phyloP scores from a whole-genome alignment of 2,888 invertebrate species.

The Chironomus tentans region DNA sequence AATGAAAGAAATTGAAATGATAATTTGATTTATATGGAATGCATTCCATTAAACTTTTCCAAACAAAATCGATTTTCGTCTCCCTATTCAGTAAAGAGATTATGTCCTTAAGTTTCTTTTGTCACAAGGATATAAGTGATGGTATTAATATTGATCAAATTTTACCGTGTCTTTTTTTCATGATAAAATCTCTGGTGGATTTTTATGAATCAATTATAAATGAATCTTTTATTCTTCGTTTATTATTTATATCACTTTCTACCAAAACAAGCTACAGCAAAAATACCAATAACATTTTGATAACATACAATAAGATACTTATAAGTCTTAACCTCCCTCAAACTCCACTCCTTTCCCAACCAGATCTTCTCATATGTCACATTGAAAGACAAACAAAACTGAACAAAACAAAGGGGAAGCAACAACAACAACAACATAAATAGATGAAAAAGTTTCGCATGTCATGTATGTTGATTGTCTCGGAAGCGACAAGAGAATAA shows the following conservation, averaged over 20 bases:
- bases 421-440: not conserved
- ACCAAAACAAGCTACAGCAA: not conserved
- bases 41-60: not conserved
- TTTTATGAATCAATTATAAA: not conserved
- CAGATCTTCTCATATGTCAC: too few species aligned
- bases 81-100: slow-evolving; percentile 4
- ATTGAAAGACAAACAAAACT: not conserved
- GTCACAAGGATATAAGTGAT: not conserved
- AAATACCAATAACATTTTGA: too few species aligned
- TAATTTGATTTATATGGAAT: slow-evolving; percentile 11
- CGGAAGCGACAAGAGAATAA: not conserved
- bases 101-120: not conserved
- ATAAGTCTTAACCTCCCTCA: too few species aligned
- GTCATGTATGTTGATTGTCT: not conserved
- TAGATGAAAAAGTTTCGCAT: not conserved
- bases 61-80: not conserved
- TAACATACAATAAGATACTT: too few species aligned
- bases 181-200: not conserved
- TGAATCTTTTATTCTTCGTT: not conserved
- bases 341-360: too few species aligned
- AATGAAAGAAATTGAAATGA: not conserved
- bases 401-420: not conserved
- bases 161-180: not conserved
- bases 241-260: not conserved
- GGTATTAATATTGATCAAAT: not conserved